Evolutionary conservation across 2,797 vertebrate species (phyloP).

Genomic region (Syndactyla subalaris): DNA sequence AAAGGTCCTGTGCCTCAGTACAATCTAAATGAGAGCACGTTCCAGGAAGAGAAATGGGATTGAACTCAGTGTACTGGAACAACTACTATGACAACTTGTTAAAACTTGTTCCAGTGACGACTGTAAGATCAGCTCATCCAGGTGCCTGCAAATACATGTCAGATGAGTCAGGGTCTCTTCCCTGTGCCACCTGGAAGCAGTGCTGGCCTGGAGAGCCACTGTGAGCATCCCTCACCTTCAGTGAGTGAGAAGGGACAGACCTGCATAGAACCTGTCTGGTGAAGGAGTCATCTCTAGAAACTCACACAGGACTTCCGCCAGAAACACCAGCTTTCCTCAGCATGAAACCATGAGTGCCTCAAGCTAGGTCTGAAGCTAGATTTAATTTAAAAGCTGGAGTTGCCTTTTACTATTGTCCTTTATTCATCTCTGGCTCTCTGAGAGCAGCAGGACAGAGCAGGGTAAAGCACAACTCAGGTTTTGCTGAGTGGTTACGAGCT

Average conservation of each 20-base stretch:
- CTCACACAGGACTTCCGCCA: neutral
- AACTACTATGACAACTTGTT: slow-evolving; percentile 47
- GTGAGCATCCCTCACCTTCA: neutral
- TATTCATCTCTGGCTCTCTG: neutral
- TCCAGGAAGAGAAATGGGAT: slow-evolving; percentile 25
- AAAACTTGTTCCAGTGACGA: slow-evolving; percentile 44
- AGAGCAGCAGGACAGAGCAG: neutral
- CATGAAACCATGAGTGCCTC: neutral
- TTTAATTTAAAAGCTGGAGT: slow-evolving; percentile 7
- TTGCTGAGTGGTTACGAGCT: neutral
- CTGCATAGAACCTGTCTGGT: accelerated
- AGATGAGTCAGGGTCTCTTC: neutral
- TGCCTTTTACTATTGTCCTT: neutral
- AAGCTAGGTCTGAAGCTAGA: neutral
- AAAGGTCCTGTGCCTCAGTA: neutral
- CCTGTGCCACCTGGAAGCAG: neutral
- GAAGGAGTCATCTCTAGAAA: neutral
- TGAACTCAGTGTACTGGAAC: slow-evolving; percentile 48
- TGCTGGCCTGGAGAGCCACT: accelerated
- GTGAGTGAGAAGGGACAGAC: accelerated
- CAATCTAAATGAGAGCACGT: slow-evolving; percentile 33
- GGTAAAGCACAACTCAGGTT: neutral
- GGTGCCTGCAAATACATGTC: neutral
- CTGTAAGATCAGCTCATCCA: neutral
- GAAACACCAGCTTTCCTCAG: neutral